Percentiles rank a stretch among this genome's conserved stretches.
Conservation (phyloP, 2,113 vertebrate genomes). For the Corynorhinus townsendii region DNA sequence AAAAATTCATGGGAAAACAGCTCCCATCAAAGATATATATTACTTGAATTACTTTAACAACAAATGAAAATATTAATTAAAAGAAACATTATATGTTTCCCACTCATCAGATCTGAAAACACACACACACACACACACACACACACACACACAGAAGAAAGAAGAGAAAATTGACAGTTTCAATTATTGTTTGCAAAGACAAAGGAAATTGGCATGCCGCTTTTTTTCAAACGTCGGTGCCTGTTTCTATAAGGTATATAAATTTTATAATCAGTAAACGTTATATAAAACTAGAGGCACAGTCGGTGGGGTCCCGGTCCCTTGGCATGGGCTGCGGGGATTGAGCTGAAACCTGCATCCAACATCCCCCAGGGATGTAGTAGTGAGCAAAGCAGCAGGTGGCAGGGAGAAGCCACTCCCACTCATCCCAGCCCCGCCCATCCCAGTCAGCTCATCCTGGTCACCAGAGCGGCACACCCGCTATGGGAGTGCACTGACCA, state of each 20-base stretch:
- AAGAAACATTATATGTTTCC: constrained; percentile 6
- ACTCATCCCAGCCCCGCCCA: no score
- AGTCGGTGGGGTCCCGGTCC: no score
- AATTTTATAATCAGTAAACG: background rate
- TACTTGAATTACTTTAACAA: background rate
- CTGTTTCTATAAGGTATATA: background rate
- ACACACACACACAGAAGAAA: background rate
- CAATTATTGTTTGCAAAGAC: background rate
- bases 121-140: background rate
- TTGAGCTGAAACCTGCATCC: no score
- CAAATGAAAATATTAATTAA: constrained; percentile 8
- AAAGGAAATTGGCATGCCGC: background rate
- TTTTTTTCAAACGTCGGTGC: background rate
- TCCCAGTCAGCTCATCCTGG: no score
- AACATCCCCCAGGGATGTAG: no score
- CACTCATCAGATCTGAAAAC: background rate
- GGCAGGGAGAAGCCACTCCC: no score
- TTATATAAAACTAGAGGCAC: background rate
- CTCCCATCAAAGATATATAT: background rate
- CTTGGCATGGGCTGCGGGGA: no score
- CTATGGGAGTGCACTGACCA: no score
- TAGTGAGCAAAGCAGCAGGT: no score
- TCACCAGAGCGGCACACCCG: no score
- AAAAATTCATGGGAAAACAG: background rate
- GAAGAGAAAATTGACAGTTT: background rate